These are phyloP conservation scores for Alosa sapidissima DNA, from an alignment of 2,797 vertebrate genomes.

Conservation along the genomic window DNA sequence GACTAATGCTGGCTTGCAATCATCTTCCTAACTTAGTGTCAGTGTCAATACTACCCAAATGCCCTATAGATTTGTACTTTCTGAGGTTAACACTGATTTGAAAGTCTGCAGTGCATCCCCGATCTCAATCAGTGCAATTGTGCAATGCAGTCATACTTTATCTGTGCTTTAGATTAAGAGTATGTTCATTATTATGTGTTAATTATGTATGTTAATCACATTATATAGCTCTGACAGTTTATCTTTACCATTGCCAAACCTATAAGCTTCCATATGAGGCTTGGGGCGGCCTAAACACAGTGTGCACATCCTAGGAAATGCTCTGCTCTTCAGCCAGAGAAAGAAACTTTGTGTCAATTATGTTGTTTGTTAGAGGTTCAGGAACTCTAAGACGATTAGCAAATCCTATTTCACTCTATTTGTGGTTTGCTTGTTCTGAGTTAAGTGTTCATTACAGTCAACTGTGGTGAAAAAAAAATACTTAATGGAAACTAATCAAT, in stretches of 20 bases:
- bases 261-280: too few relatives aligned
- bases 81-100: too few relatives aligned
- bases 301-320: neutral
- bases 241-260: too few relatives aligned
- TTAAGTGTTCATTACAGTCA: neutral
- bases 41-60: neutral
- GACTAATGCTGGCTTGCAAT: neutral
- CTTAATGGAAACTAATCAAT: slow-evolving; percentile 1
- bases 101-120: too few relatives aligned
- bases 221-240: too few relatives aligned
- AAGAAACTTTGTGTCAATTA: neutral
- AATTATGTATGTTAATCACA: too few relatives aligned
- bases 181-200: too few relatives aligned
- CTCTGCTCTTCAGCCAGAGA: neutral
- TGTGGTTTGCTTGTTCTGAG: neutral
- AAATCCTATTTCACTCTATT: neutral
- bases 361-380: neutral
- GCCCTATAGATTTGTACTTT: too few relatives aligned
- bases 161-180: too few relatives aligned
- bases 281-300: too few relatives aligned
- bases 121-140: too few relatives aligned
- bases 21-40: neutral
- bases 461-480: neutral
- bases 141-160: too few relatives aligned
- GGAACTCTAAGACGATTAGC: neutral